Base-by-base conservation (phyloP, 2,888 invertebrate species). In the Caenorhabditis zanzibari region DNA sequence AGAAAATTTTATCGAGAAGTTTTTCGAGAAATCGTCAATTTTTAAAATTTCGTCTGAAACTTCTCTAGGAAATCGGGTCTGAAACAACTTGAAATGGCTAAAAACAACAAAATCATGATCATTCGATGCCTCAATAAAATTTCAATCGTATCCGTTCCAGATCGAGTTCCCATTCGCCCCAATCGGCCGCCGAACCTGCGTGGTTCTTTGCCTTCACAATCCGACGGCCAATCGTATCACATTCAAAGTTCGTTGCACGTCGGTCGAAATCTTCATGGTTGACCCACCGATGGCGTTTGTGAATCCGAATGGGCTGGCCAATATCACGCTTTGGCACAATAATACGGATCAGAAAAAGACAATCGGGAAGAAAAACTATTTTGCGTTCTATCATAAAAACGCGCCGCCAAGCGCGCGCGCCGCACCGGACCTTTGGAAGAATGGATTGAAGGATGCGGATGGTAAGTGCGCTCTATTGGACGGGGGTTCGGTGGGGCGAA, bases 171-270 rank as follows among this genome's bases (percentile, higher is more conserved):
- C 68, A 41, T 54, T 26, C 54, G 7, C 68, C 9, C 38, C 68
- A 38, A 22, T 24, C 26, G 63, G 63, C 10, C n/a, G 28, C 9
- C 38, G 54, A 5, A 12, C 54, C 16, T 26, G 24, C 16, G 54
- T 68, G 10, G n/a, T 3, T 38, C 54, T 68, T 24, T 54, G 68
- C 38, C 68, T 68, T 10, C 64, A 74, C 35, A 82, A 82, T 44
- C 66, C 72, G 10, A 41, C 47, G 4, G 14, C 26, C 5, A 47
- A 52, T 12, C 59, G 59, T 0, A 47, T 74, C 44, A 61, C 72
- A 22, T 82, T 56, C 73, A 82, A 82, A 28, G 73, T 82, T n/a
- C 68, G 74, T 22, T 82, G 82, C 63, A 82, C 82, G 2, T 79
- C 77, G 0, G 77, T 79, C 19, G 82, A 82, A 10, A 63, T 82